Base-by-base conservation (phyloP, 2,113 vertebrate genomes). In the Tichodroma muraria region DNA sequence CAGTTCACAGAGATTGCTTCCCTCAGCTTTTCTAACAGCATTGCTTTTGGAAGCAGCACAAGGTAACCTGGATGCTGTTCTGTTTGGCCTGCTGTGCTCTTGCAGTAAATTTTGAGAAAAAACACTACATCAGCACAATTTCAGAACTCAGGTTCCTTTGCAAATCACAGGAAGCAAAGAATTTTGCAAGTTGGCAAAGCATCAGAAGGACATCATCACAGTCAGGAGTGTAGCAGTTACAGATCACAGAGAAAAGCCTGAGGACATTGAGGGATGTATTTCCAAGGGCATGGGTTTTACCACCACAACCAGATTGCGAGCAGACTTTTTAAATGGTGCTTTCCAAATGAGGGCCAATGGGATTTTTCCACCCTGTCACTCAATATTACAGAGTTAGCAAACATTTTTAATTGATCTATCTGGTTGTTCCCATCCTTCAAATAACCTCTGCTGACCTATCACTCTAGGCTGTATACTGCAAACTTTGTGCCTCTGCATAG, bases 11-110 rank as follows among this genome's bases (percentile, higher is more conserved):
- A 82, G 44, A 89, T 23, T 88, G 82, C 79, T 95, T 95, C 56
- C n/a, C 44, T 85, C 93, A 90, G 94, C 85, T 95, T 80, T 91
- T 86, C 88, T 73, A 73, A 54, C 1, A 1, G 42, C 71, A 83
- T 16, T 85, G 47, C 76, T 91, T 80, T 96, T 85, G 87, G 93
- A 97, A 89, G 60, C 90, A 71, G 47, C 85, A 91, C 88, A 94
- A 70, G 68, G 72, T 80, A 96, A 77, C 89, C 91, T 95, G 94
- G 91, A 93, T 88, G 90, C 79, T 92, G 76, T 85, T 61, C 64
- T 93, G 44, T 61, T 83, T 93, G 87, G 85, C 79, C 42, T 83
- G 75, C 82, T 64, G 44, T 40, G 40, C 47, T 85, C 49, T 71
- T 75, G 72, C 63, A 75, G 85, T 70, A 93, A 83, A 83, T 80